Evolutionary conservation across 2,888 invertebrate genomes (phyloP).

Genomic region (Glyphotaelius pellucidus): DNA sequence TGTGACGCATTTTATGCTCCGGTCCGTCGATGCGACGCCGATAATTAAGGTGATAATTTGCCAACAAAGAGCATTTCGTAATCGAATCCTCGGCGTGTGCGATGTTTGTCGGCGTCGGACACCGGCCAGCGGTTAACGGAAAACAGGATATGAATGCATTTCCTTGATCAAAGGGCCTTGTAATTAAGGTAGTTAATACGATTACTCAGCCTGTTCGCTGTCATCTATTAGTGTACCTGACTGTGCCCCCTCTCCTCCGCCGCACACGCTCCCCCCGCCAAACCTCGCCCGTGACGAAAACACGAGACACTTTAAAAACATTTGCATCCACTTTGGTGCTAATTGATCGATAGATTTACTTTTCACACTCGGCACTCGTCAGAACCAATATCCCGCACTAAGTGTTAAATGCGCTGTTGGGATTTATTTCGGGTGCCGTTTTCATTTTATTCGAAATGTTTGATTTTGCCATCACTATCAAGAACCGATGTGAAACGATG

Average conservation of each 20-base stretch:
- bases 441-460: neutral
- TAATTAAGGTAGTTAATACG: conserved; percentile 82
- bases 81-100: conserved; percentile 24
- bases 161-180: conserved; percentile 81
- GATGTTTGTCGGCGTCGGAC: conserved; percentile 16
- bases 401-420: neutral
- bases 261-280: neutral
- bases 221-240: neutral
- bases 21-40: neutral
- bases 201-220: conserved; percentile 75
- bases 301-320: conserved; percentile 12
- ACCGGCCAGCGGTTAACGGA: conserved; percentile 22
- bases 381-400: conserved; percentile 13
- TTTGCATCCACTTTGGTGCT: neutral
- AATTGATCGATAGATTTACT: conserved; percentile 1
- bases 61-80: conserved; percentile 29
- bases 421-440: neutral
- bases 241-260: neutral
- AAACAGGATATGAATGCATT: conserved; percentile 84
- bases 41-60: conserved; percentile 23
- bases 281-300: conserved; percentile 20
- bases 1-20: neutral
- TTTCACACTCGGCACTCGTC: neutral
- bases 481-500: neutral
- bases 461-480: neutral